Percentiles rank a stretch among this genome's conserved stretches.
Evolutionary conservation across 2,797 vertebrate genomes (phyloP).

Genomic region (Enoplosus armatus): DNA sequence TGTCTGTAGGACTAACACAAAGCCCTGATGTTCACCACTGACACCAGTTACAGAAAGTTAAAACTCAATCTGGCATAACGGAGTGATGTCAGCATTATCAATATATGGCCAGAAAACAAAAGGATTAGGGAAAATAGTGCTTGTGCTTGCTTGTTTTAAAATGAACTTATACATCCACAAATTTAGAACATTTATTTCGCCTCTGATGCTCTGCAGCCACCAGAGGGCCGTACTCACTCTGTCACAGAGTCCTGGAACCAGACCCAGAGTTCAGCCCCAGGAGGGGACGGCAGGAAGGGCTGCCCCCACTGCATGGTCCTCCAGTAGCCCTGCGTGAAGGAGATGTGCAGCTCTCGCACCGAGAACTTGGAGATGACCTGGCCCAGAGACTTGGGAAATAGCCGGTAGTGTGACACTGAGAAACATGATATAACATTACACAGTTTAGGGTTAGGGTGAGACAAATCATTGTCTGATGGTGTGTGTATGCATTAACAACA

Average conservation of each 20-base stretch:
- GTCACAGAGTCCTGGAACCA: constrained; percentile 96
- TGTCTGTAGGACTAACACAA: neutral
- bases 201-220: neutral
- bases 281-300: constrained; percentile 92
- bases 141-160: neutral
- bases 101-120: neutral
- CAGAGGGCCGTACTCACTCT: constrained; percentile 87
- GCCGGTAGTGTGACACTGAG: constrained; percentile 95
- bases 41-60: neutral
- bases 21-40: neutral
- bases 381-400: constrained; percentile 96
- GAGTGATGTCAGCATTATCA: neutral
- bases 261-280: constrained; percentile 96
- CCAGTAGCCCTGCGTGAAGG: constrained; percentile 98
- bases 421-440: constrained; percentile 3
- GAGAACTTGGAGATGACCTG: constrained; percentile 95
- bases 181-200: neutral
- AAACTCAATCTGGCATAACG: neutral
- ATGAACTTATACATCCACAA: neutral
- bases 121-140: neutral
- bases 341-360: constrained; percentile 94
- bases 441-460: neutral
- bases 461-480: neutral
- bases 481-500: neutral
- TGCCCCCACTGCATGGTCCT: constrained; percentile 95